These are phyloP conservation scores for Girardinichthys multiradiatus DNA, from an alignment of 2,113 vertebrate species.

Conservation along the genomic window DNA sequence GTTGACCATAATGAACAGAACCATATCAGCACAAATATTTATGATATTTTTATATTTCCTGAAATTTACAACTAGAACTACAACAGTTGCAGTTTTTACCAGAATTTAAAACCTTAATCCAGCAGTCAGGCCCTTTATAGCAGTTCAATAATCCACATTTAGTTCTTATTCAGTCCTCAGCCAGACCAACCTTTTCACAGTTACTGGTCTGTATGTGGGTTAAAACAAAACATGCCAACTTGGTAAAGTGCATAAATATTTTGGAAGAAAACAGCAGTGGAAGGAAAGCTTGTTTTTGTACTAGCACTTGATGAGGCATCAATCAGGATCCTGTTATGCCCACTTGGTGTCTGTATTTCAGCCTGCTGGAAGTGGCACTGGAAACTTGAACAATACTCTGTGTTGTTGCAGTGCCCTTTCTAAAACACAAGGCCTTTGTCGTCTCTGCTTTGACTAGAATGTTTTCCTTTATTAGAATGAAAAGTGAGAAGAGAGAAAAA, in stretches of 20 bases:
- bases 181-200: background rate
- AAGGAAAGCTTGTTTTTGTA: slow-evolving; percentile 2
- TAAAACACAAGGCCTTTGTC: slow-evolving; percentile 57
- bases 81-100: no score
- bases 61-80: no score
- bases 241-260: background rate
- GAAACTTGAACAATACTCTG: slow-evolving; percentile 45
- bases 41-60: no score
- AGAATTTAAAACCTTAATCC: no score
- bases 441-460: slow-evolving; percentile 48
- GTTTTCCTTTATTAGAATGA: slow-evolving; percentile 45
- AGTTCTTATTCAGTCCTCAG: background rate
- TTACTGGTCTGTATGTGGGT: background rate
- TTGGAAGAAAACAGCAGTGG: background rate
- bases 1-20: no score
- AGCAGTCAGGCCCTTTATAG: no score
- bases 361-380: slow-evolving; percentile 22
- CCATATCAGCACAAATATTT: no score
- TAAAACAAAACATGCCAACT: background rate
- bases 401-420: slow-evolving; percentile 63
- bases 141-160: background rate
- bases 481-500: slow-evolving; percentile 31
- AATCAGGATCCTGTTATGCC: slow-evolving; percentile 11
- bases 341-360: slow-evolving; percentile 39
- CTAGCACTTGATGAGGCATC: slow-evolving; percentile 11